phyloP scores from a whole-genome alignment of 2,113 vertebrate genomes.

The Pterocles orientalis region DNA sequence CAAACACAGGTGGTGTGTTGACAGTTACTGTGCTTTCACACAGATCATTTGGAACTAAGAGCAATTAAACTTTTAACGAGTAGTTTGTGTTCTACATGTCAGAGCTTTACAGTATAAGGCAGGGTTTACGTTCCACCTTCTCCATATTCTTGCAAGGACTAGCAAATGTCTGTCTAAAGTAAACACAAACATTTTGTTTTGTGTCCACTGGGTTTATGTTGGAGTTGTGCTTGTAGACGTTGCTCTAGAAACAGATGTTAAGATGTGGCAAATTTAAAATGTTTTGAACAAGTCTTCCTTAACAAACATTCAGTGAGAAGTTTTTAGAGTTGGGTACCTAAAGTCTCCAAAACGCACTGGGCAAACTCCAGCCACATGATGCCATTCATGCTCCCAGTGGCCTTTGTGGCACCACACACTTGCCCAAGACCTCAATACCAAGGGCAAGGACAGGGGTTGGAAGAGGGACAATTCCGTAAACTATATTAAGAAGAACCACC shows the following conservation, averaged over 20 bases:
- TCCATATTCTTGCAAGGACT: background rate
- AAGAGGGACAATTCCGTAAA: background rate
- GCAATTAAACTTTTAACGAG: background rate
- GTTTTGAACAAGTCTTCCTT: background rate
- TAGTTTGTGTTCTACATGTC: background rate
- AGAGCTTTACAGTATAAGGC: background rate
- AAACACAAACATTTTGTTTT: conserved; percentile 23
- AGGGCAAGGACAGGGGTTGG: background rate
- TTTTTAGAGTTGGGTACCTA: background rate
- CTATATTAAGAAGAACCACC: background rate
- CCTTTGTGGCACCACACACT: background rate
- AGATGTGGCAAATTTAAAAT: background rate
- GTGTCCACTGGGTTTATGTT: background rate
- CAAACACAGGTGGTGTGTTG: background rate
- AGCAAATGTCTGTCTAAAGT: background rate
- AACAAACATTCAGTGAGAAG: background rate
- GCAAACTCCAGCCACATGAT: background rate
- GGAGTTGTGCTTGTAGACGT: background rate
- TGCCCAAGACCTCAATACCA: background rate
- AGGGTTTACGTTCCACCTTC: background rate
- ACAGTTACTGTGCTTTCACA: background rate
- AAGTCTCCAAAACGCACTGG: background rate
- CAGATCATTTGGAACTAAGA: background rate
- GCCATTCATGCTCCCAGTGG: background rate
- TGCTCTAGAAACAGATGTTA: conserved; percentile 14